Percentiles rank a stretch among this genome's conserved stretches.
These are phyloP conservation scores for Macrotis lagotis DNA, from an alignment of 2,113 vertebrate species.

Conservation along the genomic window DNA sequence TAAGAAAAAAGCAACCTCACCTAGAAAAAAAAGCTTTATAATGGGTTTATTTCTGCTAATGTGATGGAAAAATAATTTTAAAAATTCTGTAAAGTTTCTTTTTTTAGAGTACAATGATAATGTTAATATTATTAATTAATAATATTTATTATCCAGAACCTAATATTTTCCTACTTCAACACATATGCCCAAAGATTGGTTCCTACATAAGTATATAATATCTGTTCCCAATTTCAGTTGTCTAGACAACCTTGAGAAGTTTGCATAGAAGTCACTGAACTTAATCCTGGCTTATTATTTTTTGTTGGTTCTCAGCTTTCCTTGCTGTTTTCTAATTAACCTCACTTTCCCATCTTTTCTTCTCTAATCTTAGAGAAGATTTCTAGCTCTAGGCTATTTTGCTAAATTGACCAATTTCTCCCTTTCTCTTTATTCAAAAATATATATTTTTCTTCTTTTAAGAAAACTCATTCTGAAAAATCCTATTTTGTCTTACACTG, in stretches of 20 bases:
- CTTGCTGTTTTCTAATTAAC: not conserved
- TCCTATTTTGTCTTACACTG: not conserved
- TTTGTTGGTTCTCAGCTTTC: not conserved
- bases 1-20: not conserved
- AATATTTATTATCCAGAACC: no score
- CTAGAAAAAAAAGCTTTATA: not conserved
- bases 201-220: not conserved
- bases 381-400: not conserved
- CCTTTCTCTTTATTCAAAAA: not conserved
- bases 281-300: not conserved
- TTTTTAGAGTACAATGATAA: not conserved
- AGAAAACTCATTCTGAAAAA: conserved; percentile 9
- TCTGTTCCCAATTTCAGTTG: not conserved
- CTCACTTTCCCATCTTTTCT: not conserved
- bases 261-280: not conserved
- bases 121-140: not conserved
- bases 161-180: not conserved
- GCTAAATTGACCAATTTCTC: not conserved
- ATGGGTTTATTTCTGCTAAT: not conserved
- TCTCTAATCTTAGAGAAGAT: not conserved
- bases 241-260: not conserved
- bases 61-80: not conserved
- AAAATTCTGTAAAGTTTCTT: not conserved
- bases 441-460: not conserved
- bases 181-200: not conserved